phyloP scores from a whole-genome alignment of 2,113 vertebrate species.

The Notechis scutatus region DNA sequence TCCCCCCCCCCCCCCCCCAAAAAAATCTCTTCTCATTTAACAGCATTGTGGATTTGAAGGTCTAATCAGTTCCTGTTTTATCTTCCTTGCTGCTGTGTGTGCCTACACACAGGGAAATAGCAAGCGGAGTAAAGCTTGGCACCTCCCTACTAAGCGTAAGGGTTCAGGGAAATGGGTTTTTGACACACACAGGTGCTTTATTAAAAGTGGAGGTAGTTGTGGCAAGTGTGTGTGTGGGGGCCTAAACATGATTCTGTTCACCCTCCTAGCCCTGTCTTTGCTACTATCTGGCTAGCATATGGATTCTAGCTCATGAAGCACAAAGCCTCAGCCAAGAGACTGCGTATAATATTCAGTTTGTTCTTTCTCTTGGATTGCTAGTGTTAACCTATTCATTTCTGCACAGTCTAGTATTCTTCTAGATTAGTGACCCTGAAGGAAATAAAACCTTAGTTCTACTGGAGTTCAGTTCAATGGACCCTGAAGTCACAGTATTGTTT shows the following conservation, averaged over 20 bases:
- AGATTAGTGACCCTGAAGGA: not conserved
- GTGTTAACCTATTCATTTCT: too few species aligned
- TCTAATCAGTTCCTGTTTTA: conserved; percentile 59
- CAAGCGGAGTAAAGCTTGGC: not conserved
- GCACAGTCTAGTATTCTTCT: too few species aligned
- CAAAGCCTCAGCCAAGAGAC: not conserved
- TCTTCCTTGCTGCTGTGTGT: conserved; percentile 40
- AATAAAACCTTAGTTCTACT: not conserved
- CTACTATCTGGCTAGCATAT: not conserved
- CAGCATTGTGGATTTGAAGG: conserved; percentile 56
- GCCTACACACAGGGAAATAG: not conserved
- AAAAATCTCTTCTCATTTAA: not conserved
- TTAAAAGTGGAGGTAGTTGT: not conserved
- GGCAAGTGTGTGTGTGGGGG: not conserved
- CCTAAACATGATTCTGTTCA: not conserved
- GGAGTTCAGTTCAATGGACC: not conserved
- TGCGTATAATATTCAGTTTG: not conserved
- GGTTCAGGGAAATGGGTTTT: not conserved
- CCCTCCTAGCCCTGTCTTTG: not conserved
- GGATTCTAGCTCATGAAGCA: not conserved
- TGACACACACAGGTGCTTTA: not conserved
- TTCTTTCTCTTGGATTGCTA: too few species aligned
- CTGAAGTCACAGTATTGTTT: not conserved
- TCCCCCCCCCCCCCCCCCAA: not conserved
- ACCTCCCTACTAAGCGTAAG: too few species aligned